phyloP scores from a whole-genome alignment of 2,888 invertebrate species.

The Cinara cedri region DNA sequence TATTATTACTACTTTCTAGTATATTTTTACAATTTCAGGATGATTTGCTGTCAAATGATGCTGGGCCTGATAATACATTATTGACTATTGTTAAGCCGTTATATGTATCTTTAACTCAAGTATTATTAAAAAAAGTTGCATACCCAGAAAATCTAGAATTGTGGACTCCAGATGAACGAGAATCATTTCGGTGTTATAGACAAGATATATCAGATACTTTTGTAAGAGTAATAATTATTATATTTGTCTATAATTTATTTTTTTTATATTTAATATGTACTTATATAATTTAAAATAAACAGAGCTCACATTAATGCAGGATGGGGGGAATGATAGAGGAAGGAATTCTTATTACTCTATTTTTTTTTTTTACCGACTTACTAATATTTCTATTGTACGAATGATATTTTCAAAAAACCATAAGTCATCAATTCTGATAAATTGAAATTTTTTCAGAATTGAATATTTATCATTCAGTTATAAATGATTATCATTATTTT shows the following conservation, averaged over 20 bases:
- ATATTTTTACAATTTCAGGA: slow-evolving; percentile 48
- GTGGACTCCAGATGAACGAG: slow-evolving; percentile 80
- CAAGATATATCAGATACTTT: slow-evolving; percentile 86
- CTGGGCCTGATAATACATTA: slow-evolving; percentile 36
- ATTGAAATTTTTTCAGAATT: too few relatives aligned
- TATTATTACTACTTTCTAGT: neutral
- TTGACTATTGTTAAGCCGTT: slow-evolving; percentile 66
- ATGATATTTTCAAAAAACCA: too few relatives aligned
- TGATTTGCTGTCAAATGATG: slow-evolving; percentile 55
- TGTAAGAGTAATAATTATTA: slow-evolving; percentile 64
- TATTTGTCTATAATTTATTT: neutral
- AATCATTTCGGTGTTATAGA: slow-evolving; percentile 83
- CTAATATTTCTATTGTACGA: too few relatives aligned
- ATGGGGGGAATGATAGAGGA: too few relatives aligned
- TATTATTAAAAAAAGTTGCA: slow-evolving; percentile 80
- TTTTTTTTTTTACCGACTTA: too few relatives aligned
- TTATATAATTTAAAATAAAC: too few relatives aligned
- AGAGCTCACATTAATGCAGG: too few relatives aligned
- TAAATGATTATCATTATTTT: too few relatives aligned
- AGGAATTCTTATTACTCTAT: too few relatives aligned
- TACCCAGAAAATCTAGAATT: slow-evolving; percentile 72
- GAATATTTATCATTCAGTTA: too few relatives aligned
- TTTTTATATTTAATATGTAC: too few relatives aligned
- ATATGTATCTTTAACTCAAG: slow-evolving; percentile 77
- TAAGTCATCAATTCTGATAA: too few relatives aligned